phyloP scores from a whole-genome alignment of 1,140 invertebrate species.

The Paracyclopina nana region DNA sequence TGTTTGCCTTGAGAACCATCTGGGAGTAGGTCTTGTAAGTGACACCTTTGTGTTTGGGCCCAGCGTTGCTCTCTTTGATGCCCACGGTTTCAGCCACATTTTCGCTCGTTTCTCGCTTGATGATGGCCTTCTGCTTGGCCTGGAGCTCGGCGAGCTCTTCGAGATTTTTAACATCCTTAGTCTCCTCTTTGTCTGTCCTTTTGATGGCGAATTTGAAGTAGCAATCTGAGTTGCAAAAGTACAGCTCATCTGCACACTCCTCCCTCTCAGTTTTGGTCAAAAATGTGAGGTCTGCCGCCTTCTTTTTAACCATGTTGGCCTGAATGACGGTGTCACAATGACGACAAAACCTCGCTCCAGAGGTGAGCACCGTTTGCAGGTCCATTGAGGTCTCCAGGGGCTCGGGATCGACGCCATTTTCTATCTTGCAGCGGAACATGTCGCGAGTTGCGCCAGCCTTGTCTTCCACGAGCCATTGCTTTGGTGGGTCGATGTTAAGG shows the following conservation, averaged over 20 bases:
- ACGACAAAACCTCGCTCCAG: conserved; percentile 65
- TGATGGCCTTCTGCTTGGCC: conserved; percentile 16
- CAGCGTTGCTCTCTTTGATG: conserved; percentile 17
- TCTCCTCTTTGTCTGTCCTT: conserved; percentile 1
- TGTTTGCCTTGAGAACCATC: conserved; percentile 35
- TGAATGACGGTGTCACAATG: conserved; percentile 76
- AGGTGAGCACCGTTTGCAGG: conserved; percentile 67
- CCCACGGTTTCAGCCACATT: conserved; percentile 13
- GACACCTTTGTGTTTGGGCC: conserved; percentile 18
- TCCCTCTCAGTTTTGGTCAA: conserved; percentile 27
- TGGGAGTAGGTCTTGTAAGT: conserved; percentile 33
- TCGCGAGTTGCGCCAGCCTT: conserved; percentile 5
- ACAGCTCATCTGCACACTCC: conserved; percentile 22
- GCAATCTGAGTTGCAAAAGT: conserved; percentile 21
- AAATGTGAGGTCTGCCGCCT: conserved; percentile 21
- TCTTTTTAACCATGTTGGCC: conserved; percentile 37
- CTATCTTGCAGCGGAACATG: conserved; percentile 12
- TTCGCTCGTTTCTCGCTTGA: conserved; percentile 16
- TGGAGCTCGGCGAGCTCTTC: conserved; percentile 17
- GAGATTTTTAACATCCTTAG: conserved; percentile 11
- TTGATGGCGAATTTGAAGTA: conserved; percentile 20
- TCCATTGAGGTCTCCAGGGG: conserved; percentile 32
- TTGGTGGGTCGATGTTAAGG: conserved; percentile 14
- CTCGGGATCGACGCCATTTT: conserved; percentile 13
- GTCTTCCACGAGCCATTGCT: conserved; percentile 29